Evolutionary conservation across 2,113 vertebrate genomes (phyloP).

Genomic region (Burhinus oedicnemus): DNA sequence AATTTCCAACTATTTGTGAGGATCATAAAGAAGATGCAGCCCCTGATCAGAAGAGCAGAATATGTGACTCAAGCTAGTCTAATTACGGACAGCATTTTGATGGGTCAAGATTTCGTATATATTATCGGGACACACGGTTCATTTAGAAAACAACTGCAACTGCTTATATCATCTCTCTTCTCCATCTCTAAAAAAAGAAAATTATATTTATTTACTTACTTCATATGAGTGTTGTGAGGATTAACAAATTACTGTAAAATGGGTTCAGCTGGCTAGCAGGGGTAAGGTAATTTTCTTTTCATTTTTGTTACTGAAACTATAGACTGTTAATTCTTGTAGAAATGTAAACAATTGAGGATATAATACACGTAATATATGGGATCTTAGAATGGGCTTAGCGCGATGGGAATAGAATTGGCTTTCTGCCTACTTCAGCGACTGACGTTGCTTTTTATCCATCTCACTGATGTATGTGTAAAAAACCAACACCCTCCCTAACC

Average conservation of each 20-base stretch:
- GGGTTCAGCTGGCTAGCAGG: neutral
- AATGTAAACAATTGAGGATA: neutral
- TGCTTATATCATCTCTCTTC: neutral
- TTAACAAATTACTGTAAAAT: neutral
- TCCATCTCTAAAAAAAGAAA: neutral
- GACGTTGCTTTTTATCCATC: neutral
- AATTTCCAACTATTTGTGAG: neutral
- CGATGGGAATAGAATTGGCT: neutral
- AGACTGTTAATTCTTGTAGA: neutral
- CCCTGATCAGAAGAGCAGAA: neutral
- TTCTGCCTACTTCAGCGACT: neutral
- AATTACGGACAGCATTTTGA: neutral
- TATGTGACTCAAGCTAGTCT: neutral
- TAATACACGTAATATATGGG: neutral
- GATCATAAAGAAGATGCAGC: neutral
- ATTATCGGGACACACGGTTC: neutral
- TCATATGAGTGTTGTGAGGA: neutral
- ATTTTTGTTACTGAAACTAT: neutral
- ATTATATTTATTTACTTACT: neutral
- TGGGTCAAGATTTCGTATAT: neutral
- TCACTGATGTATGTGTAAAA: neutral
- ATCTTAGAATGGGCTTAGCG: neutral
- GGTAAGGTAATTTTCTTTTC: neutral
- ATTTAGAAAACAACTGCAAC: neutral
- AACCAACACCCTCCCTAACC: neutral